phyloP scores from a whole-genome alignment of 2,888 invertebrate genomes.

The Parapristionchus giblindavisi region DNA sequence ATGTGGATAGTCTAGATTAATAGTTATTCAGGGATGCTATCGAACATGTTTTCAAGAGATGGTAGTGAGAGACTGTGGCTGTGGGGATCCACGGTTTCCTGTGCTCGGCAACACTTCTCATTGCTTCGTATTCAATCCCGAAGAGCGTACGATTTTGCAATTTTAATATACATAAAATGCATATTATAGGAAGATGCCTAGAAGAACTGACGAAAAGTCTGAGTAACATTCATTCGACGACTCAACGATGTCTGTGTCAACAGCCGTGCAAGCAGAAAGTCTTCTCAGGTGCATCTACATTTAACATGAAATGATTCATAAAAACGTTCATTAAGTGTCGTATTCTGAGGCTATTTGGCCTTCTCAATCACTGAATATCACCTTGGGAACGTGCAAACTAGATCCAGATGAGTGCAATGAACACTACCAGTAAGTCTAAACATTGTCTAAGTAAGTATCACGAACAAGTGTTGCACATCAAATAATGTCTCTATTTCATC shows the following conservation, averaged over 20 bases:
- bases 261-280: conserved; percentile 66
- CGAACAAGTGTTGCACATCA: neutral
- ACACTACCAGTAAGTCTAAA: conserved; percentile 59
- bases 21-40: conserved; percentile 60
- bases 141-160: conserved; percentile 44
- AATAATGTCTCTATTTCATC: neutral
- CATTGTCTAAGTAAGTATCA: too few relatives aligned
- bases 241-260: conserved; percentile 51
- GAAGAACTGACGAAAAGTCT: conserved; percentile 59
- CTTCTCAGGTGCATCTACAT: conserved; percentile 47
- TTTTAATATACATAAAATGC: neutral
- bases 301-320: neutral
- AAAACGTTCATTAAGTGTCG: conserved; percentile 30
- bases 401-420: conserved; percentile 61
- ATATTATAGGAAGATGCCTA: conserved; percentile 60
- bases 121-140: conserved; percentile 64
- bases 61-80: conserved; percentile 63
- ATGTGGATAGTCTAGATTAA: neutral
- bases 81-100: conserved; percentile 68
- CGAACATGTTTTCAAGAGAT: conserved; percentile 67
- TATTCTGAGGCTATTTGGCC: conserved; percentile 69
- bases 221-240: conserved; percentile 47
- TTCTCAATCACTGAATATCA: conserved; percentile 61
- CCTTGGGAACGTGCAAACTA: conserved; percentile 57
- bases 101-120: conserved; percentile 56